phyloP scores from a whole-genome alignment of 2,113 vertebrate genomes.

The Neolamprologus ventralis region DNA sequence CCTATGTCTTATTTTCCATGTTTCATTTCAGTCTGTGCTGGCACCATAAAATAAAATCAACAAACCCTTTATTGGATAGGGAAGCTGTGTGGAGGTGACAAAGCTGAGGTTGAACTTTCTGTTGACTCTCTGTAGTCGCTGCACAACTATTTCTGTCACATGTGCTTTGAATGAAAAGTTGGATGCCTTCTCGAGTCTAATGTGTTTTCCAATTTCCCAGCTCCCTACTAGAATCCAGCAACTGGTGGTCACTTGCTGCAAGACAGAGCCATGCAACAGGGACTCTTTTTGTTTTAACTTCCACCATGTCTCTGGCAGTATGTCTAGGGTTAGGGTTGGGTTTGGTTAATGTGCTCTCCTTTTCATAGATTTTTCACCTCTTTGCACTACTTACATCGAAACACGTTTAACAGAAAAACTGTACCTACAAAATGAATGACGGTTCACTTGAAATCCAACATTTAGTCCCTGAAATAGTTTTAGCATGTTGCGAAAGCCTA shows the following conservation, averaged over 20 bases:
- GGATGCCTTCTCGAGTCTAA: accelerated
- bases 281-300: not conserved
- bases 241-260: not conserved
- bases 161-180: not conserved
- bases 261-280: not conserved
- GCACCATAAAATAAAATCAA: not conserved
- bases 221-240: not conserved
- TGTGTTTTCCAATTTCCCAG: not conserved
- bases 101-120: not conserved
- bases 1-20: not conserved
- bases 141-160: not conserved
- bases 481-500: accelerated
- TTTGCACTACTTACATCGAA: not conserved
- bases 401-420: accelerated
- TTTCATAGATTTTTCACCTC: not conserved
- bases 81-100: not conserved
- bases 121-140: not conserved
- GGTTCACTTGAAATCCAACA: not conserved
- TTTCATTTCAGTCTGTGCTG: not conserved
- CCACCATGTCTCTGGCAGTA: not conserved
- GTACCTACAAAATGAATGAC: not conserved
- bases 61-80: not conserved
- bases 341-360: not conserved
- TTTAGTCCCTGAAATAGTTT: not conserved
- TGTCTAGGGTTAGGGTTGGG: not conserved